Percentiles rank a stretch among this genome's conserved stretches.
These are phyloP conservation scores for Drosophila biarmipes DNA, from an alignment of 1,140 invertebrate species.

Conservation along the genomic window DNA sequence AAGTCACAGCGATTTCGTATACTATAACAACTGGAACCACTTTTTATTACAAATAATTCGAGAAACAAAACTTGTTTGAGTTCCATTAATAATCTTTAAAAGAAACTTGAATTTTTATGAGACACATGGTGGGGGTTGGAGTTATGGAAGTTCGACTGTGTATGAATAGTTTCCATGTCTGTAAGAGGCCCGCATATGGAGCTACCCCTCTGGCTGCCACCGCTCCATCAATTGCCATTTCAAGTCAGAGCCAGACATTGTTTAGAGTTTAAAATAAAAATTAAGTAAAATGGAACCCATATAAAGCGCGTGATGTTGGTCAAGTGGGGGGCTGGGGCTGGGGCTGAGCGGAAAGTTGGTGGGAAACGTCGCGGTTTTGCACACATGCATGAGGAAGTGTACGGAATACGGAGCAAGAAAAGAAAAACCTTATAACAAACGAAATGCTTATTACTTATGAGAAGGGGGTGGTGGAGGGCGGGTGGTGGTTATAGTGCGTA, in stretches of 20 bases:
- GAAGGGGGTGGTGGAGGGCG: slow-evolving; percentile 26
- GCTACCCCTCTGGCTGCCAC: slow-evolving; percentile 4
- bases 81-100: slow-evolving; percentile 42
- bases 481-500: slow-evolving; percentile 23
- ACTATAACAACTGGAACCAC: slow-evolving; percentile 12
- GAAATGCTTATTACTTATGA: slow-evolving; percentile 53
- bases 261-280: slow-evolving; percentile 77
- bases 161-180: slow-evolving; percentile 54
- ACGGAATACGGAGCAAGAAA: slow-evolving; percentile 19
- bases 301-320: slow-evolving; percentile 57
- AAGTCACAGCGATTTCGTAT: background rate
- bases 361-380: slow-evolving; percentile 43
- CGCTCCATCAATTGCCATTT: slow-evolving; percentile 59
- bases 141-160: slow-evolving; percentile 34
- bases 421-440: slow-evolving; percentile 60
- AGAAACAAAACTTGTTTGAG: slow-evolving; percentile 40
- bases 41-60: slow-evolving; percentile 31
- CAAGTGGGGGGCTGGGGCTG: background rate
- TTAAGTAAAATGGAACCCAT: slow-evolving; percentile 79
- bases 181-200: slow-evolving; percentile 67
- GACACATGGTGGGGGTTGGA: slow-evolving; percentile 18
- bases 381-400: slow-evolving; percentile 59
- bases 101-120: slow-evolving; percentile 37
- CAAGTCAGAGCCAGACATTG: slow-evolving; percentile 69
- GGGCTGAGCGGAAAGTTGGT: slow-evolving; percentile 9